A percentile compares a stretch with the other conserved stretches of the same genome.
These are phyloP conservation scores for Eriocheir sinensis DNA, from an alignment of 1,140 invertebrate genomes.

Conservation along the genomic window DNA sequence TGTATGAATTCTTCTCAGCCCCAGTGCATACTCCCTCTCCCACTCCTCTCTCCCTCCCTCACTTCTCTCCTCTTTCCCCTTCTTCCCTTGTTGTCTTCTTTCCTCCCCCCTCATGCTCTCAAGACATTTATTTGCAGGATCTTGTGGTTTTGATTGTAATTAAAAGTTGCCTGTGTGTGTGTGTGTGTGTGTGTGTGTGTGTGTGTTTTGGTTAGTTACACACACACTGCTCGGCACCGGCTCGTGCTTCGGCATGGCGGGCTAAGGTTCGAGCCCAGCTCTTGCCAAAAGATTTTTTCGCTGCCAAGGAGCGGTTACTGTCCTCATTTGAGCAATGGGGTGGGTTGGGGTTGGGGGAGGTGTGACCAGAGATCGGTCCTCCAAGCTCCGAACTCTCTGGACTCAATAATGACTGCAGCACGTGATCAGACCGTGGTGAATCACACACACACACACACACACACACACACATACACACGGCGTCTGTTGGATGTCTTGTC, in stretches of 20 bases:
- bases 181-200: too few relatives aligned
- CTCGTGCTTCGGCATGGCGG: too few relatives aligned
- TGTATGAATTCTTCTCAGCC: constrained; percentile 66
- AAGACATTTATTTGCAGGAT: background rate
- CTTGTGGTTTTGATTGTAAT: constrained; percentile 14
- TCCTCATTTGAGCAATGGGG: too few relatives aligned
- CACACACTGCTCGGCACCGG: too few relatives aligned
- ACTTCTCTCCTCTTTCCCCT: background rate
- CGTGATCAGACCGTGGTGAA: too few relatives aligned
- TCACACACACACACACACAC: background rate
- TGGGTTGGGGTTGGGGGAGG: too few relatives aligned
- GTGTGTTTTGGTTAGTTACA: background rate
- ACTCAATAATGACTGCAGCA: too few relatives aligned
- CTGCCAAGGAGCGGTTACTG: too few relatives aligned
- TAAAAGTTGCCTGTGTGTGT: background rate
- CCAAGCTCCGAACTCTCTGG: too few relatives aligned
- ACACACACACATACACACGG: constrained; percentile 3
- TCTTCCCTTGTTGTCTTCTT: background rate
- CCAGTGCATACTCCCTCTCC: constrained; percentile 4
- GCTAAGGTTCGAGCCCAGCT: too few relatives aligned
- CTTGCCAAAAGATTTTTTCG: too few relatives aligned
- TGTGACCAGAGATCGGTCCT: too few relatives aligned
- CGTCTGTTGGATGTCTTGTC: background rate
- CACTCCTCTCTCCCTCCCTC: background rate
- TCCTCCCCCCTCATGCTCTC: background rate